Evolutionary conservation across 2,888 invertebrate genomes (phyloP), one percentile per base, ranked within the genome.

Genomic region (Cryptocheilus praepositus): DNA sequence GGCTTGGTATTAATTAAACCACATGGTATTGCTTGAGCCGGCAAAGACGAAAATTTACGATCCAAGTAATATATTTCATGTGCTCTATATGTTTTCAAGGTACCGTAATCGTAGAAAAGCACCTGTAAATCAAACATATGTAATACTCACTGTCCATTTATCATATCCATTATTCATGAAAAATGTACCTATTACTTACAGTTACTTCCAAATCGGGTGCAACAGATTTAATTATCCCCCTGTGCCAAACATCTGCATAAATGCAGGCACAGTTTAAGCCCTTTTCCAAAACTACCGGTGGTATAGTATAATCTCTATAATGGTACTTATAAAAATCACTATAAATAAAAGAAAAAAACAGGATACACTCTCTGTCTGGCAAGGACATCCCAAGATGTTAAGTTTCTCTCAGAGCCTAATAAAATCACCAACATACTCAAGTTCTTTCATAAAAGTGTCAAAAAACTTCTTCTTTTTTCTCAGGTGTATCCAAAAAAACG

Each of bases 81-180:
- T 11, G 83, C 64, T 15, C 73, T 45, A 63, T 85, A 84, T 0
- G 81, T 78, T 63, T 83, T 79, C 0, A 86, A 54, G 13, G 88
- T 89, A 0, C 88, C 88, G 54, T 82, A 89, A 66, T 89, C 88
- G 56, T 87, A 88, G 64, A 88, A 88, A 22, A 85, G 56, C 36
- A 89, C 68, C 88, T 88, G 55, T 18, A 58, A 61, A 2, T 7
- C 36, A 11, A 11, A 36, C 7, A 49, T 18, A 69, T 25, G 55
- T 60, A 57, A 59, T 56, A 49, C n/a, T 56, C 28, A 7, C 7
- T 28, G 7, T 3, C 3, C 28, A 28, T 7, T 5, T 61, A 52
- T 60, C 18, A 51, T 53, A 59, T 43, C 53, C 8, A 16, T 46
- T 3, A 46, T n/a, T 49, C 16, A 28, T 59, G 18, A 51, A 65